Base-by-base conservation (phyloP, 2,888 invertebrate species). In the Eupithecia vulgata region DNA sequence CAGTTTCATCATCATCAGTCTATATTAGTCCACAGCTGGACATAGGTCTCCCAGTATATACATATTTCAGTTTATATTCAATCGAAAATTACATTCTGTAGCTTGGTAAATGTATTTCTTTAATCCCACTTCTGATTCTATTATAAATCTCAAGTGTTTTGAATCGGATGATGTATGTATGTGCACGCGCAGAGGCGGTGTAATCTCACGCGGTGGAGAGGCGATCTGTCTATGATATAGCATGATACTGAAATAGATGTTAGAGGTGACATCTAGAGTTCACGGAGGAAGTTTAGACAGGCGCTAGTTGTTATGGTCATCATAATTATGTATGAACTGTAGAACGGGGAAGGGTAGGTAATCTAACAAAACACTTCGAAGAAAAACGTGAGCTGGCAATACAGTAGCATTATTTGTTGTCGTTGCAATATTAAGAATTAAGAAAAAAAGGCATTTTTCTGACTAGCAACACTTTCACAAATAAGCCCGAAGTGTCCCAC, bases 121-220 rank as follows among this genome's bases (percentile, higher is more conserved):
- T 21, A 17, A 68, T 59, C 5, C 35, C 45, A 67, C 59, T 72
- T 72, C 68, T 65, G 66, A 37, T 45, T 69, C n/a, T 61, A 66
- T 35, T 52, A 67, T 52, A 67, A 48, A 52, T 52, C 34, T 67
- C 52, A n/a, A 48, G 67, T 35, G 35, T 67, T 67, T 64, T 65
- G 65, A 37, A 37, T 37, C 65, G 65, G 25, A 40, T 65, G 35
- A 42, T 67, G 61, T 21, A 42, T 67, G 61, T 21, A 69, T 69
- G 45, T 30, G 21, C 25, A 17, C 25, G 45, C 71, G 25, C 57
- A 21, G 25, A n/a, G 30, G 61, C 66, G 70, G 34, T 34, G 57
- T 40, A 59, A 59, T 57, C 40, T 2, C 57, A 34, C 40, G 37
- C 3, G n/a, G 48, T 21, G 52, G 42, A 40, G 65, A 40, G 37